These are phyloP conservation scores for Drosophila infuscata DNA, from an alignment of 2,888 invertebrate species.

Conservation along the genomic window DNA sequence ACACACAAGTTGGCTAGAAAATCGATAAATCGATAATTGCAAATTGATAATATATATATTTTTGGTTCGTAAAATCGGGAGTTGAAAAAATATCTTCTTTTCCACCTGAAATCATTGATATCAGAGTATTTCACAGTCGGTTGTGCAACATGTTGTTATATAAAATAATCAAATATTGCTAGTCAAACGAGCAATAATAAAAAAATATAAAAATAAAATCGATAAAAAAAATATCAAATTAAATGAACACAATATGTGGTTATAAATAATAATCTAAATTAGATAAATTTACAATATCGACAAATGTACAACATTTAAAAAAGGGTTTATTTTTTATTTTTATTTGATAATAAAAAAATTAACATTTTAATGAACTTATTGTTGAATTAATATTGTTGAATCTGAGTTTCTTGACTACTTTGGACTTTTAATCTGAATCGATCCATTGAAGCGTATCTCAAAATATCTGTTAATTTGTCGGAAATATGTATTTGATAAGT, in stretches of 20 bases:
- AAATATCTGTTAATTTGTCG: not conserved
- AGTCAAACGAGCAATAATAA: not conserved
- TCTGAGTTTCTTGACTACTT: not conserved
- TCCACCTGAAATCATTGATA: not conserved
- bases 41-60: not conserved
- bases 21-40: not conserved
- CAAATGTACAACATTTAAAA: not conserved
- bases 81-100: too few relatives aligned
- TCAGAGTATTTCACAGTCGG: not conserved
- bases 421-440: not conserved
- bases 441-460: not conserved
- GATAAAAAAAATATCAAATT: not conserved
- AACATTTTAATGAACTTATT: not conserved
- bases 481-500: not conserved
- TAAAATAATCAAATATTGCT: not conserved
- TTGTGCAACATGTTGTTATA: not conserved
- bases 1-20: not conserved
- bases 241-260: not conserved
- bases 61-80: too few relatives aligned
- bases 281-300: not conserved
- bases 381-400: not conserved
- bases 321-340: not conserved
- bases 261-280: not conserved
- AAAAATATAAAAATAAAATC: not conserved
- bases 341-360: not conserved